phyloP scores from a whole-genome alignment of 2,888 invertebrate species.

The Toxonevra muliebris region DNA sequence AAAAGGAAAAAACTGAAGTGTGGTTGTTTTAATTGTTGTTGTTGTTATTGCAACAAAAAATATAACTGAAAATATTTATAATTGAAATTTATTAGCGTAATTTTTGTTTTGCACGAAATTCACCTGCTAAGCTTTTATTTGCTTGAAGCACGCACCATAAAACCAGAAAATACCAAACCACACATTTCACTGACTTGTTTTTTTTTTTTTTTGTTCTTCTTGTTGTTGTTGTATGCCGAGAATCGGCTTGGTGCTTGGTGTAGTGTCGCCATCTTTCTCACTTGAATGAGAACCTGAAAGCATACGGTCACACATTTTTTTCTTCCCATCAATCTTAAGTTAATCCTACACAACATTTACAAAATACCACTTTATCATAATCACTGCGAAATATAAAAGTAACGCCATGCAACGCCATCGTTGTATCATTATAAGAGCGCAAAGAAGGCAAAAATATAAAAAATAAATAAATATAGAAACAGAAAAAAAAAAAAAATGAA shows the following conservation, averaged over 20 bases:
- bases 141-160: constrained; percentile 1
- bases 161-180: neutral
- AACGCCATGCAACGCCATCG: constrained; percentile 5
- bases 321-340: constrained; percentile 24
- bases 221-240: neutral
- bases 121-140: neutral
- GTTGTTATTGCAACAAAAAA: too few relatives aligned
- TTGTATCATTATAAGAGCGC: too few relatives aligned
- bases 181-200: neutral
- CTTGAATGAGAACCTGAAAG: neutral
- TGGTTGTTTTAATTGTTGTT: too few relatives aligned
- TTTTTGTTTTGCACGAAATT: neutral
- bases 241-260: neutral
- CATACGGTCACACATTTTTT: constrained; percentile 7
- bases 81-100: too few relatives aligned
- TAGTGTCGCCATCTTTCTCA: neutral
- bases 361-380: constrained; percentile 24
- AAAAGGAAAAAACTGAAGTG: too few relatives aligned
- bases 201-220: neutral
- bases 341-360: constrained; percentile 19
- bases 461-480: too few relatives aligned
- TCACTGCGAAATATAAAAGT: constrained; percentile 23
- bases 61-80: too few relatives aligned
- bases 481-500: too few relatives aligned
- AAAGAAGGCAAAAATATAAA: too few relatives aligned